phyloP scores from a whole-genome alignment of 1,140 invertebrate genomes.

The Ceratina japonica region DNA sequence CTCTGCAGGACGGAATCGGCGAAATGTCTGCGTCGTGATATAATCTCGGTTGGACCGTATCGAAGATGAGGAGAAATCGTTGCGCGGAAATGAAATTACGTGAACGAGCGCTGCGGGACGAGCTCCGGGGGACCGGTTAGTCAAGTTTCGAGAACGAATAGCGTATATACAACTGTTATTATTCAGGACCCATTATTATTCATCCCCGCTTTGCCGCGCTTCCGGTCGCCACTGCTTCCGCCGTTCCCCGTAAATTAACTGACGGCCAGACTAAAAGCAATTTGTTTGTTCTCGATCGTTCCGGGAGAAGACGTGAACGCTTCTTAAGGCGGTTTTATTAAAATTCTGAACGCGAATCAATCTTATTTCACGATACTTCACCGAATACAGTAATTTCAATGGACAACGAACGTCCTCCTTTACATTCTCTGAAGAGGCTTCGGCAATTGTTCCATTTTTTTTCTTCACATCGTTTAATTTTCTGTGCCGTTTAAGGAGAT shows the following conservation, averaged over 20 bases:
- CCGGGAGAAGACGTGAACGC: background rate
- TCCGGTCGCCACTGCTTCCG: background rate
- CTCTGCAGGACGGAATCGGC: background rate
- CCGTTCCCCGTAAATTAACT: background rate
- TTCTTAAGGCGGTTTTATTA: background rate
- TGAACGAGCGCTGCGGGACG: conserved; percentile 52
- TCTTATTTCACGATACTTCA: too few species aligned
- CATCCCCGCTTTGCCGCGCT: conserved; percentile 17
- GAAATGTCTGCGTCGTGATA: background rate
- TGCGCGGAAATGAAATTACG: conserved; percentile 66
- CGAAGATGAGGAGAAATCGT: conserved; percentile 41
- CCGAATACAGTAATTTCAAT: too few species aligned
- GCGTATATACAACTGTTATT: background rate
- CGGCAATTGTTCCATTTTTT: too few species aligned
- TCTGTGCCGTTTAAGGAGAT: background rate
- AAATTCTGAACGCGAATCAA: too few species aligned
- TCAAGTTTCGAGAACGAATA: conserved; percentile 49
- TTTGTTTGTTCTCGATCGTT: background rate
- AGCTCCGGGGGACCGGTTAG: conserved; percentile 46
- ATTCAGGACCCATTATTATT: conserved; percentile 42
- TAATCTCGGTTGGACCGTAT: too few species aligned
- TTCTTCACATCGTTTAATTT: too few species aligned
- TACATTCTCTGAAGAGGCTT: too few species aligned
- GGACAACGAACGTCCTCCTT: too few species aligned
- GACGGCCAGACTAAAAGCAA: too few species aligned